Base-by-base conservation (phyloP, 2,113 vertebrate species). In the Phylloscopus whistleri region DNA sequence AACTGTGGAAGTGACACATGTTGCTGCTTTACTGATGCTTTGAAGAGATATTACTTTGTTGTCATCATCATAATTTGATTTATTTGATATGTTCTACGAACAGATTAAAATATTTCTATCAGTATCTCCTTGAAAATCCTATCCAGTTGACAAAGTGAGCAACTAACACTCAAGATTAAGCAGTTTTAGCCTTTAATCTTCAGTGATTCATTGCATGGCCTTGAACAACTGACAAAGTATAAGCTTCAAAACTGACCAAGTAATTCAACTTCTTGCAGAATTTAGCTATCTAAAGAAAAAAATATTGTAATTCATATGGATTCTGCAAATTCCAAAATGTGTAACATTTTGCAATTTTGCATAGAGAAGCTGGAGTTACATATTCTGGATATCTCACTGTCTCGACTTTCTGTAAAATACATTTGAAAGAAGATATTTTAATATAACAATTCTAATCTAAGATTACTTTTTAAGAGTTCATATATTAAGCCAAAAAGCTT, bases 71-170 rank as follows among this genome's bases (percentile, higher is more conserved):
- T 43, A 1, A n/a, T 60, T 49, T 87, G 67, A 96, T 95, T 89
- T 85, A 95, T 76, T 92, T 85, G 28, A 70, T 89, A 48, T 62
- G 35, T 89, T 72, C 48, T 67, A 91, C 10, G 2, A 73, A 60
- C 31, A 97, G 91, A 96, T 79, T 93, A 92, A 97, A 74, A 87
- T 64, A 89, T 37, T 89, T 92, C 69, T 82, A 64, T 48, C 56
- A 48, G 33, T 55, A 92, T 43, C 44, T 73, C 70, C 66, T 87
- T 82, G 62, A 75, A 94, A 92, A 89, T 53, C 37, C 70, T 56
- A 84, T 43, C 51, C 56, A 52, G 39, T 15, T 70, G 41, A 78
- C 21, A 70, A 16, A 84, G 41, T 17, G 18, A 84, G 16, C n/a
- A 75, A 75, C 52, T 78, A 56, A 78, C 30, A 76, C 27, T 73